Percentiles rank a stretch among this genome's conserved stretches.
Conservation (phyloP, 2,797 vertebrate genomes). For the Manis pentadactyla region DNA sequence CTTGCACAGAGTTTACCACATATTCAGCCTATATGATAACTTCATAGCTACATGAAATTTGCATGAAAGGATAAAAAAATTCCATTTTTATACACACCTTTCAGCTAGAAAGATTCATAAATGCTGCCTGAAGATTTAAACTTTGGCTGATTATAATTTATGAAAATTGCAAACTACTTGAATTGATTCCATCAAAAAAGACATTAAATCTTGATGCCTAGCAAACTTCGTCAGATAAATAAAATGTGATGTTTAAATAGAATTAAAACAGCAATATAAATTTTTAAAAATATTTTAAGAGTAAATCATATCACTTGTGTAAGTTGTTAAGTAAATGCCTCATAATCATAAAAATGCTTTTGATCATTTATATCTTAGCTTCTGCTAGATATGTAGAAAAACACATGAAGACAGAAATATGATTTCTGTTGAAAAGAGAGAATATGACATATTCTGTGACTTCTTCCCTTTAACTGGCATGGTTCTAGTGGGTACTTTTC, state of each 20-base stretch:
- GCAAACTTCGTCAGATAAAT: too few relatives aligned
- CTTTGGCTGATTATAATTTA: conserved; percentile 74
- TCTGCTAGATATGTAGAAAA: conserved; percentile 38
- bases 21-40: conserved; percentile 30
- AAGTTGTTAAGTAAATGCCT: conserved; percentile 52
- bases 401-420: conserved; percentile 56
- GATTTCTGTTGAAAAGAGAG: not conserved
- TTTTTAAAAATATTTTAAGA: conserved; percentile 62
- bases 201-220: conserved; percentile 60
- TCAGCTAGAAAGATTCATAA: conserved; percentile 69
- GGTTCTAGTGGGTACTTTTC: conserved; percentile 39
- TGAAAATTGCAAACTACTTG: conserved; percentile 76
- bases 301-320: not conserved
- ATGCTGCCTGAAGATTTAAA: conserved; percentile 66
- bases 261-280: conserved; percentile 61
- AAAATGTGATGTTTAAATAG: conserved; percentile 35
- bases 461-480: conserved; percentile 20
- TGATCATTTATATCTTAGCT: conserved; percentile 67
- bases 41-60: conserved; percentile 55
- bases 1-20: not conserved
- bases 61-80: conserved; percentile 23
- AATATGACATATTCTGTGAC: not conserved
- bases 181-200: conserved; percentile 75
- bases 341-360: conserved; percentile 61
- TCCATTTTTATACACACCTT: conserved; percentile 65